Base-by-base conservation (phyloP, 2,113 vertebrate species). In the Bufo bufo region DNA sequence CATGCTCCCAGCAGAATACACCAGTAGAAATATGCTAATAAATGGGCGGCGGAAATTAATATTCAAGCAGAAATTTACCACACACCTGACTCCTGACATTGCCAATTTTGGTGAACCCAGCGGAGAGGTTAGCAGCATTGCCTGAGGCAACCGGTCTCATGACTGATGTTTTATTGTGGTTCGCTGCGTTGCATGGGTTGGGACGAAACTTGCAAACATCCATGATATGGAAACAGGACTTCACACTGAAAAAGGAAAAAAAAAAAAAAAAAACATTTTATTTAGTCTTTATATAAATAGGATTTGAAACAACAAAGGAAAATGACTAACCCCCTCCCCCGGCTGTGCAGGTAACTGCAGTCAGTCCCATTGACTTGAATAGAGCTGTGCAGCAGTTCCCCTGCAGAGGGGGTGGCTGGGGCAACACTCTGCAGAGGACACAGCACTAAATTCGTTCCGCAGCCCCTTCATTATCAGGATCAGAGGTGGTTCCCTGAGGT, bases 221-320 rank as follows among this genome's bases (percentile, higher is more conserved):
- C 97, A 99, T 99, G 91, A 99, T 97, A 93, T 99, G 98, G 94
- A 99, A 99, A 96, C 97, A 99, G 80, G 98, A 98, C 93, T 98
- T 99, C 71, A 99, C 97, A 92, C 98, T 99, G n/a, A 91, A 85
- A 89, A 90, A 77, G 85, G 23, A n/a, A 8, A 17, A 43, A 74
- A 14, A 71, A 6, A 17, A 19, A 1, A 52, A 52, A 52, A 52
- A 11, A 69, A 11, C 43, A 6, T 17, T 75, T 16, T 49, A 75
- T 6, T n/a, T 23, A 0, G 7, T 2, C 63, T n/a, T 66, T 13
- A 66, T 23, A 23, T 23, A n/a, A 23, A 10, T 66, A n/a, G 8
- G 19, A n/a, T 66, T 10, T 66, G 12, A 9, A 23, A 63, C 4
- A 17, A 63, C 4, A 20, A 19, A n/a, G n/a, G n/a, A n/a, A n/a